Conservation (phyloP, 2,797 vertebrate genomes). For the Poliocrania exsul region DNA sequence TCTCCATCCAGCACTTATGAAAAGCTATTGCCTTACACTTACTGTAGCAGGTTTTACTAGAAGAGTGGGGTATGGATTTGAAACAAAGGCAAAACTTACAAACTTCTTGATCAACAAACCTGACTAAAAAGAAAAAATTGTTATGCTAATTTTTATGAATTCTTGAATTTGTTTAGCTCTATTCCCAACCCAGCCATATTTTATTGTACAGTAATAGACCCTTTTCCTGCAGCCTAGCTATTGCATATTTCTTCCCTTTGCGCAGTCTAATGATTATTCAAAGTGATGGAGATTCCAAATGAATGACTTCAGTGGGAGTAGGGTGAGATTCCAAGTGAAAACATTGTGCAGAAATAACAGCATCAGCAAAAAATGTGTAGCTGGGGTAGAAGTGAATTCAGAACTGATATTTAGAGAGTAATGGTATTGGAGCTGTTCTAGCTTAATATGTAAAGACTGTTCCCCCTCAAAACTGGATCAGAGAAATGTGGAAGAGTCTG, state of each 20-base stretch:
- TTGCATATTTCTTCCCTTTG: constrained; percentile 10
- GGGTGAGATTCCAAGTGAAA: not conserved
- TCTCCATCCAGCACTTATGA: not conserved
- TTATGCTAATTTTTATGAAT: not conserved
- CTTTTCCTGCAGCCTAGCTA: not conserved
- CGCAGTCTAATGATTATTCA: not conserved
- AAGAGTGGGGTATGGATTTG: not conserved
- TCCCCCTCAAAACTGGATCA: not conserved
- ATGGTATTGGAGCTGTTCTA: not conserved
- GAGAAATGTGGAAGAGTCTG: not conserved
- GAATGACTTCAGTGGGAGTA: constrained; percentile 39
- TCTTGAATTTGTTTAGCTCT: not conserved
- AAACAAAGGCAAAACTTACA: not conserved
- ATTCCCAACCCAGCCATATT: not conserved
- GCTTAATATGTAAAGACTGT: not conserved
- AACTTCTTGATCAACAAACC: not conserved
- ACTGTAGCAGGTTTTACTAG: not conserved
- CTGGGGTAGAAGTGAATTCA: not conserved
- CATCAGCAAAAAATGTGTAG: constrained; percentile 20
- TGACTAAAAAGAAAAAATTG: not conserved
- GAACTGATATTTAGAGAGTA: not conserved
- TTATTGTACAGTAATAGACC: not conserved
- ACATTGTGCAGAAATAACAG: not conserved
- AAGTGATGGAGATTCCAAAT: constrained; percentile 37
- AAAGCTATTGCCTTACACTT: not conserved